phyloP scores from a whole-genome alignment of 2,113 vertebrate species.

The Lota lota region DNA sequence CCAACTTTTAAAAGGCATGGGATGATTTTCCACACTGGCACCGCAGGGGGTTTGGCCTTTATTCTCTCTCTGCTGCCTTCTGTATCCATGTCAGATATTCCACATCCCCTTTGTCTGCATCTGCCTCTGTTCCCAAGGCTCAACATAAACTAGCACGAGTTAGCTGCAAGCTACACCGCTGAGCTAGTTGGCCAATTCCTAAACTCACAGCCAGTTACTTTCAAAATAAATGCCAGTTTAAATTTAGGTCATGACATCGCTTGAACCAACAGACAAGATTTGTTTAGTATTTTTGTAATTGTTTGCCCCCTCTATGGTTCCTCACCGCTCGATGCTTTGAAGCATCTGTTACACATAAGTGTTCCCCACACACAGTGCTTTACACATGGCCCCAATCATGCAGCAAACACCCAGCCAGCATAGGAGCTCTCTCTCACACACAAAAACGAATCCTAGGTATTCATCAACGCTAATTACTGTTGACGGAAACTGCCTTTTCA shows the following conservation, averaged over 20 bases:
- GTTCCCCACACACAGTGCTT: conserved; percentile 23
- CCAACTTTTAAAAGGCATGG: conserved; percentile 59
- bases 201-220: too few species aligned
- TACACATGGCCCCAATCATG: conserved; percentile 68
- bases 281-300: conserved; percentile 29
- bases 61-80: conserved; percentile 53
- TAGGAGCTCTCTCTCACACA: conserved; percentile 47
- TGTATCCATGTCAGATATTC: conserved; percentile 57
- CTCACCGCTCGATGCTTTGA: conserved; percentile 18
- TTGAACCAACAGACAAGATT: conserved; percentile 17
- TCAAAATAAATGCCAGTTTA: too few species aligned
- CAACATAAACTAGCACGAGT: conserved; percentile 54
- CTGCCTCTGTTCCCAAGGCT: conserved; percentile 68
- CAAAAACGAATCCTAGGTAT: conserved; percentile 59
- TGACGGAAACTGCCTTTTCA: conserved; percentile 70
- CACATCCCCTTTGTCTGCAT: conserved; percentile 66
- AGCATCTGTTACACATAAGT: conserved; percentile 62
- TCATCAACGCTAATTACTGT: conserved; percentile 67
- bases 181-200: too few species aligned
- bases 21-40: conserved; percentile 69
- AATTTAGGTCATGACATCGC: conserved; percentile 13
- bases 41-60: conserved; percentile 60
- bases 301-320: conserved; percentile 23
- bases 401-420: conserved; percentile 44
- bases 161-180: background rate